These are phyloP conservation scores for Columbina picui DNA, from an alignment of 2,113 vertebrate genomes.

Conservation along the genomic window DNA sequence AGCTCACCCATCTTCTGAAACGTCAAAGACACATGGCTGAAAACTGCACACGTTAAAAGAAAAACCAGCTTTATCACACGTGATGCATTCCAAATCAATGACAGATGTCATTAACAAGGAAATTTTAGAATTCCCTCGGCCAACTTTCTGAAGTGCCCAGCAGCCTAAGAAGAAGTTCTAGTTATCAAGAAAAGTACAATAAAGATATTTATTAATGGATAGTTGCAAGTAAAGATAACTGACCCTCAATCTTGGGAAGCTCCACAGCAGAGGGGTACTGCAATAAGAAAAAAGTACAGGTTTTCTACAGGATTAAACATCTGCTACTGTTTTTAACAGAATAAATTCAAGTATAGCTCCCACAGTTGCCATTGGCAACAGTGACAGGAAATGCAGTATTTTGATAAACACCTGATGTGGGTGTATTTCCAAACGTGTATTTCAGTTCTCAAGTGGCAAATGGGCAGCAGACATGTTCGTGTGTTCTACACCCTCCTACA, in stretches of 20 bases:
- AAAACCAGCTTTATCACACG: background rate
- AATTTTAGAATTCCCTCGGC: background rate
- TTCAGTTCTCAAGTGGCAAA: background rate
- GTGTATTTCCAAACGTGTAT: background rate
- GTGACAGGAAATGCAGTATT: background rate
- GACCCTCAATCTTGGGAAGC: conserved; percentile 86
- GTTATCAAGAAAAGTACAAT: background rate
- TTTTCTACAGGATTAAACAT: background rate
- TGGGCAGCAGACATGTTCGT: background rate
- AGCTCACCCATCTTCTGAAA: background rate
- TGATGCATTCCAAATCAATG: background rate
- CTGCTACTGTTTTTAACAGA: background rate
- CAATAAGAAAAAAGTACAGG: conserved; percentile 56
- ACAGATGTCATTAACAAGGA: background rate
- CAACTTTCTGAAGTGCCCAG: background rate
- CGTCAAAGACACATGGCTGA: background rate
- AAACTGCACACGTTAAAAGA: background rate
- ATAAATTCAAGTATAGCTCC: background rate
- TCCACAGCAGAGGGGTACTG: conserved; percentile 77
- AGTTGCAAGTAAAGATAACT: conserved; percentile 36
- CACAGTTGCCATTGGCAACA: background rate
- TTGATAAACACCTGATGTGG: accelerated
- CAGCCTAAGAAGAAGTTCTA: background rate
- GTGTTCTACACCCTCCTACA: background rate
- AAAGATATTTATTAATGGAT: background rate